A percentile compares a stretch with the other conserved stretches of the same genome.
These are phyloP conservation scores for Etheostoma perlongum DNA, from an alignment of 2,797 vertebrate genomes.

Conservation along the genomic window DNA sequence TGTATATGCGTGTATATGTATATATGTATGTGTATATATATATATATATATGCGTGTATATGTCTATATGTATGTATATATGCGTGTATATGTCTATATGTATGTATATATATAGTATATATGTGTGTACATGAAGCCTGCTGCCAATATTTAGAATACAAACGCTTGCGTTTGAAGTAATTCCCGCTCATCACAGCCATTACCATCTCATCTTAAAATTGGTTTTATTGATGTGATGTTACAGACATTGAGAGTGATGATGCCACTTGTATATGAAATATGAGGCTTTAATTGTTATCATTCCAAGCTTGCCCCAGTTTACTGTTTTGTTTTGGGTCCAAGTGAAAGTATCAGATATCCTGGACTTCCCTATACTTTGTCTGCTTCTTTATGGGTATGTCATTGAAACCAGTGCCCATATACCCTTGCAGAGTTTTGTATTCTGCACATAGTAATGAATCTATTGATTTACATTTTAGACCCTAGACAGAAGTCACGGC, in stretches of 20 bases:
- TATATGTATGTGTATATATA: too few species aligned
- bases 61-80: too few species aligned
- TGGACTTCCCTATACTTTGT: constrained; percentile 15
- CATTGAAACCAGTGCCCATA: constrained; percentile 63
- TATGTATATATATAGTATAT: too few species aligned
- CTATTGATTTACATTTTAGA: constrained; percentile 81
- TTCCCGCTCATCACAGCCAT: constrained; percentile 30
- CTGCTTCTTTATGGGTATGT: constrained; percentile 49
- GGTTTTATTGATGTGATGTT: constrained; percentile 57
- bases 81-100: too few species aligned
- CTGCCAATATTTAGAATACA: constrained; percentile 2
- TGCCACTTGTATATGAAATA: constrained; percentile 27
- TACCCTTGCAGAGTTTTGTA: constrained; percentile 72
- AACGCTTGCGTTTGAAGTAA: constrained; percentile 28
- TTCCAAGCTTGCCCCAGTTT: constrained; percentile 15
- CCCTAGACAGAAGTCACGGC: constrained; percentile 58
- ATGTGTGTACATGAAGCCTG: too few species aligned
- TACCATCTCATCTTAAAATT: constrained; percentile 41
- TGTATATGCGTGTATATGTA: too few species aligned
- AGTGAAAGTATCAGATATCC: constrained; percentile 32
- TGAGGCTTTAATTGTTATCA: constrained; percentile 37
- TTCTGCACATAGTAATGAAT: constrained; percentile 78
- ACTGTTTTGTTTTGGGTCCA: neutral
- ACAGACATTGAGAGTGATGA: constrained; percentile 54
- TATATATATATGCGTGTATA: too few species aligned